phyloP scores from a whole-genome alignment of 2,888 invertebrate genomes.

The Meandrusa payeni region DNA sequence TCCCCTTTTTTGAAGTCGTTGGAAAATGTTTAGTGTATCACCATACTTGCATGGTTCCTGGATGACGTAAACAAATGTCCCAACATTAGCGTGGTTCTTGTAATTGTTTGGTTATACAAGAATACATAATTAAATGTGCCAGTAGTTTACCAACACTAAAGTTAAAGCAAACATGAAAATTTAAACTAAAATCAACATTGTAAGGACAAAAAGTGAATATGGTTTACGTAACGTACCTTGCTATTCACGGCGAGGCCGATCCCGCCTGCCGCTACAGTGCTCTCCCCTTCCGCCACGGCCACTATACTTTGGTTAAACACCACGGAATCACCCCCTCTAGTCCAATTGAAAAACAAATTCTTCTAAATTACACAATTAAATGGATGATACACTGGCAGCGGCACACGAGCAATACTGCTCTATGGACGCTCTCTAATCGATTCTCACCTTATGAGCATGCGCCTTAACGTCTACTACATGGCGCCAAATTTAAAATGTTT shows the following conservation, averaged over 20 bases:
- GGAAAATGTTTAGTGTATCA: no score
- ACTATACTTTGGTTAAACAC: slow-evolving; percentile 30
- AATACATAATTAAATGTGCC: no score
- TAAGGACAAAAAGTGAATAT: no score
- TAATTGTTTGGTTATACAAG: no score
- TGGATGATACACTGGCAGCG: slow-evolving; percentile 2
- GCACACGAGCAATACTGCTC: background rate
- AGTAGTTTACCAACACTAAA: no score
- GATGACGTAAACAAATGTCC: no score
- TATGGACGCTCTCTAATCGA: slow-evolving; percentile 2
- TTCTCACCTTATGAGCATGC: slow-evolving; percentile 3
- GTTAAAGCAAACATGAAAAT: no score
- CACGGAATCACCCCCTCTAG: slow-evolving; percentile 7
- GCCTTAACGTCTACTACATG: background rate
- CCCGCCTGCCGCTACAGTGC: slow-evolving; percentile 66
- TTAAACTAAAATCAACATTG: no score
- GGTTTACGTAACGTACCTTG: slow-evolving; percentile 61
- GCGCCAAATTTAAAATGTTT: slow-evolving; percentile 1
- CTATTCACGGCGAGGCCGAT: slow-evolving; percentile 78
- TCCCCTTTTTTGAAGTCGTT: no score
- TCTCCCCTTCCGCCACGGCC: slow-evolving; percentile 73
- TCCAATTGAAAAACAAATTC: background rate
- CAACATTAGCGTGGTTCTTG: no score
- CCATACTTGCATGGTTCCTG: no score
- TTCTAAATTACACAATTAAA: no score